A percentile compares a stretch with the other conserved stretches of the same genome.
These are phyloP conservation scores for Amyelois transitella DNA, from an alignment of 1,140 invertebrate genomes.

Conservation along the genomic window DNA sequence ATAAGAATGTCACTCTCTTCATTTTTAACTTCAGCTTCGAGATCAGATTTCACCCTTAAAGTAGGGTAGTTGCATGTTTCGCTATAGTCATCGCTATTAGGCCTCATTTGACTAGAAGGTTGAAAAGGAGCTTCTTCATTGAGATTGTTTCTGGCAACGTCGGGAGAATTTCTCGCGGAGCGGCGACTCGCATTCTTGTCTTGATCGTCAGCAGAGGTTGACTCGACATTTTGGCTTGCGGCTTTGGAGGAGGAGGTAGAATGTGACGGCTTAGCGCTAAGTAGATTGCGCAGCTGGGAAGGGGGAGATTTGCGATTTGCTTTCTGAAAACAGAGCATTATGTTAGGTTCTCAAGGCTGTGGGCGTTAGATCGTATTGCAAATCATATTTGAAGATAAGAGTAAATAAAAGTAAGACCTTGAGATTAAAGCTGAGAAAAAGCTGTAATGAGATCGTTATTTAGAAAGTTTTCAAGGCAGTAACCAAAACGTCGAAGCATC, in stretches of 20 bases:
- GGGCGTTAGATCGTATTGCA: not conserved
- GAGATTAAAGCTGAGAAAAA: too few relatives aligned
- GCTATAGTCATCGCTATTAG: conserved; percentile 72
- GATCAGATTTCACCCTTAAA: conserved; percentile 71
- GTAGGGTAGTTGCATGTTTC: conserved; percentile 64
- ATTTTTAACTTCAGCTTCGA: conserved; percentile 69
- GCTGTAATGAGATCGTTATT: too few relatives aligned
- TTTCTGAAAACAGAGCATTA: conserved; percentile 50
- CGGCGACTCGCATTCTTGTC: conserved; percentile 62
- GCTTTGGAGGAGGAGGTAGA: conserved; percentile 75
- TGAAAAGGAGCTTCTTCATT: conserved; percentile 70
- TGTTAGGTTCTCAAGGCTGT: not conserved
- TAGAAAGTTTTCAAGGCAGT: too few relatives aligned
- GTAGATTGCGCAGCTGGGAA: conserved; percentile 74
- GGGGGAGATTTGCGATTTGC: conserved; percentile 69
- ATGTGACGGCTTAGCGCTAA: conserved; percentile 73
- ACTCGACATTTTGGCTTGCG: conserved; percentile 73
- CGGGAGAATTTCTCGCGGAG: conserved; percentile 68
- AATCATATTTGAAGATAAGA: not conserved
- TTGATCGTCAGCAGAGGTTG: conserved; percentile 61
- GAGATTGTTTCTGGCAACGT: conserved; percentile 73
- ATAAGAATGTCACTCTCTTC: conserved; percentile 64
- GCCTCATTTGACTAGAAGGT: conserved; percentile 73
- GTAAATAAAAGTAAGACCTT: too few relatives aligned
- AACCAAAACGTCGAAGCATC: too few relatives aligned